Conservation (phyloP, 2,797 vertebrate genomes). For the Schizopygopsis pylzovi region DNA sequence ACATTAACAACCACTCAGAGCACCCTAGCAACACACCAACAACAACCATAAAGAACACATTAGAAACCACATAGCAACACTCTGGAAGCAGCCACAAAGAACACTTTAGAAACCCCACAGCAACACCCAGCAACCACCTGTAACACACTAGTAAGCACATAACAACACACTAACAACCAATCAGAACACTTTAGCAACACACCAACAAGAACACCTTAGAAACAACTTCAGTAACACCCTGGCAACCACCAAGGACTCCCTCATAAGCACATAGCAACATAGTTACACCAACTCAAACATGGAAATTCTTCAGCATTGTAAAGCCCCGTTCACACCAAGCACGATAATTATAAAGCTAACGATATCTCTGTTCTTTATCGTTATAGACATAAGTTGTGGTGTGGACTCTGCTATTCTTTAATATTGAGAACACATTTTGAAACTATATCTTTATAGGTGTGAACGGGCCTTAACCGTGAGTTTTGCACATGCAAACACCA, state of each 20-base stretch:
- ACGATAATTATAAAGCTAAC: too few species aligned
- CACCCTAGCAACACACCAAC: neutral
- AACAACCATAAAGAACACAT: neutral
- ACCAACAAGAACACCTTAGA: neutral
- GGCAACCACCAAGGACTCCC: neutral
- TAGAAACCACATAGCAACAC: neutral
- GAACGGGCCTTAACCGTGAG: neutral
- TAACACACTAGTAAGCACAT: neutral
- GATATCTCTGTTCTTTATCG: too few species aligned
- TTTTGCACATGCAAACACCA: neutral
- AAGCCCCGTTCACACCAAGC: too few species aligned
- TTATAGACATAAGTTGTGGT: too few species aligned
- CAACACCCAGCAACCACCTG: neutral
- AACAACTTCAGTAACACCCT: neutral
- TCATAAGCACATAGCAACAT: neutral
- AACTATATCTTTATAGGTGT: too few species aligned
- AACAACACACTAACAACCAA: neutral
- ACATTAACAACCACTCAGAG: neutral
- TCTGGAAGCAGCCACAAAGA: neutral
- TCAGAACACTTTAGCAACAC: neutral
- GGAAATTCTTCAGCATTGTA: neutral
- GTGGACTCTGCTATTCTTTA: too few species aligned
- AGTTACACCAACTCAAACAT: neutral
- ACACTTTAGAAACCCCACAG: neutral
- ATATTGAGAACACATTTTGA: too few species aligned